These are phyloP conservation scores for Diaphora mendica DNA, from an alignment of 2,888 invertebrate genomes.

Conservation along the genomic window DNA sequence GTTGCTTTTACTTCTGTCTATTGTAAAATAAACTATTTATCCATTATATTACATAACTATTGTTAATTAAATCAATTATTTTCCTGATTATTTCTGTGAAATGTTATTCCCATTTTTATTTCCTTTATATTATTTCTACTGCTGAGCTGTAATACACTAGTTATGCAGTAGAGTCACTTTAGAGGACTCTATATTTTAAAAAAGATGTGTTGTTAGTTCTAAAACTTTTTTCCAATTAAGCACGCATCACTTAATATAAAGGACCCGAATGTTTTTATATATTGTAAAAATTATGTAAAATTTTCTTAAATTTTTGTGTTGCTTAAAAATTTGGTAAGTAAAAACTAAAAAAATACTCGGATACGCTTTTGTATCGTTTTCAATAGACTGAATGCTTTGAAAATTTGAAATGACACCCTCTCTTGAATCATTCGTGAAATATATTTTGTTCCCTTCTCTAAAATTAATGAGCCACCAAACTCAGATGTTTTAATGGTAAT, in stretches of 20 bases:
- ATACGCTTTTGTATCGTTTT: not conserved
- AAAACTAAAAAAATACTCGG: not conserved
- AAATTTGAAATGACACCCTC: not conserved
- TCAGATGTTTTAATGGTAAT: not conserved
- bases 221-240: not conserved
- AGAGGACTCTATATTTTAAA: no score
- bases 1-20: not conserved
- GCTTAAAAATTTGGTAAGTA: not conserved
- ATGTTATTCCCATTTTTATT: no score
- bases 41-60: no score
- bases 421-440: not conserved
- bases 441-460: not conserved
- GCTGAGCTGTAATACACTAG: no score
- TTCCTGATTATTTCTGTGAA: no score
- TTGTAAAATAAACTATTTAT: not conserved
- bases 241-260: not conserved
- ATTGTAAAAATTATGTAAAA: no score
- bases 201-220: not conserved
- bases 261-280: not conserved
- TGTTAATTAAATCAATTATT: no score
- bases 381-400: not conserved
- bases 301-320: not conserved
- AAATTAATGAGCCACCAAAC: not conserved
- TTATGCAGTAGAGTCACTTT: no score
- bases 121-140: no score